Evolutionary conservation across 2,113 vertebrate species (phyloP).

Genomic region (Otolemur garnettii): DNA sequence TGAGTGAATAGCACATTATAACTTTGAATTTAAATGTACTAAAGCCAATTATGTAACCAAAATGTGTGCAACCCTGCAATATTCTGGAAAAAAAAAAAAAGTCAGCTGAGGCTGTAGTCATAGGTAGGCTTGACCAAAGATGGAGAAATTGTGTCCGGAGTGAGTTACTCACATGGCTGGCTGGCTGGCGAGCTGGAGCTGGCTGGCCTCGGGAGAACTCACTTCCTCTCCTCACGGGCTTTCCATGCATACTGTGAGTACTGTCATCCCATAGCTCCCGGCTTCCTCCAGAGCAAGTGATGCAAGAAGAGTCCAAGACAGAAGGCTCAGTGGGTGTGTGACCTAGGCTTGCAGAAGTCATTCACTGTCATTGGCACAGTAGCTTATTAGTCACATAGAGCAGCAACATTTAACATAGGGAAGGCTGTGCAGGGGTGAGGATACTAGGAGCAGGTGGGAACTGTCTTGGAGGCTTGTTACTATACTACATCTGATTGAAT

Average conservation of each 20-base stretch:
- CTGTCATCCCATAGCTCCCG: not conserved
- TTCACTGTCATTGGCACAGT: not conserved
- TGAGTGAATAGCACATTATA: no score
- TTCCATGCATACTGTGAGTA: not conserved
- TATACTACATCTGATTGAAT: not conserved
- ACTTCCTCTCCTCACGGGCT: not conserved
- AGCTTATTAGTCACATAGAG: not conserved
- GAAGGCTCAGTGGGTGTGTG: not conserved
- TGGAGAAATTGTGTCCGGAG: not conserved
- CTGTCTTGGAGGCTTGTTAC: not conserved
- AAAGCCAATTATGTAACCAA: no score
- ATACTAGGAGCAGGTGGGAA: not conserved
- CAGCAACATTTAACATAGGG: not conserved
- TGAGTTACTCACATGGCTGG: not conserved
- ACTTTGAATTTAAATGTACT: no score
- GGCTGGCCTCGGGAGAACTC: not conserved
- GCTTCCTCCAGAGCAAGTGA: not conserved
- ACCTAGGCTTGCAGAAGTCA: not conserved
- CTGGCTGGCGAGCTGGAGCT: not conserved
- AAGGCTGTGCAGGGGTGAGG: not conserved
- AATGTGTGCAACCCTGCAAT: no score
- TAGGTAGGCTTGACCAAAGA: not conserved
- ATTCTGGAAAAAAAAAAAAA: no score
- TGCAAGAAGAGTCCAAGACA: not conserved
- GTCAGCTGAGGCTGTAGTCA: not conserved